phyloP scores from a whole-genome alignment of 2,113 vertebrate species.

The Cettia cetti region DNA sequence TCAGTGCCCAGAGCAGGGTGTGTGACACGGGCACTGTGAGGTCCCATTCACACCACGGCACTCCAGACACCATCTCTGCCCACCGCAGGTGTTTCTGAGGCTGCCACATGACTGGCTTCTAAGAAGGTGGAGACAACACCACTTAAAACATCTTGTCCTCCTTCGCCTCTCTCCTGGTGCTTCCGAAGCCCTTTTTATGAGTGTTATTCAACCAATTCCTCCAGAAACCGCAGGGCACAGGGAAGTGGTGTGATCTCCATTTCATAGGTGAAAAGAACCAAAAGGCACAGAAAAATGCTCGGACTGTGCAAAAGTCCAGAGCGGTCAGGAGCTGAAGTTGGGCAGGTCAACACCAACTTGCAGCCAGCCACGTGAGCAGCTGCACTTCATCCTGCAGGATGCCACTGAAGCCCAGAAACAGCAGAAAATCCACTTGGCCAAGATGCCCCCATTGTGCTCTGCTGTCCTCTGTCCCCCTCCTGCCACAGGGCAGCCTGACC shows the following conservation, averaged over 20 bases:
- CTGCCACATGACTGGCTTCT: background rate
- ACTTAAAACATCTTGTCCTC: conserved; percentile 29
- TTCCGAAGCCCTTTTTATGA: background rate
- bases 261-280: background rate
- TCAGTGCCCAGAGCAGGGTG: background rate
- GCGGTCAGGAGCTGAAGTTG: background rate
- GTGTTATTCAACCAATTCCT: background rate
- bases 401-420: background rate
- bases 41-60: background rate
- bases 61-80: background rate
- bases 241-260: background rate
- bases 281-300: background rate
- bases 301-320: background rate
- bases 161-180: background rate
- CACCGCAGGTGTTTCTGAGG: background rate
- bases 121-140: background rate
- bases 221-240: background rate
- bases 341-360: background rate
- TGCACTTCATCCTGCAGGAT: background rate
- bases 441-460: accelerated
- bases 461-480: background rate
- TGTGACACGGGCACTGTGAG: background rate
- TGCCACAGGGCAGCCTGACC: background rate
- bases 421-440: background rate
- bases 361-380: background rate